Conservation (phyloP, 2,113 vertebrate genomes). For the Carlito syrichta region DNA sequence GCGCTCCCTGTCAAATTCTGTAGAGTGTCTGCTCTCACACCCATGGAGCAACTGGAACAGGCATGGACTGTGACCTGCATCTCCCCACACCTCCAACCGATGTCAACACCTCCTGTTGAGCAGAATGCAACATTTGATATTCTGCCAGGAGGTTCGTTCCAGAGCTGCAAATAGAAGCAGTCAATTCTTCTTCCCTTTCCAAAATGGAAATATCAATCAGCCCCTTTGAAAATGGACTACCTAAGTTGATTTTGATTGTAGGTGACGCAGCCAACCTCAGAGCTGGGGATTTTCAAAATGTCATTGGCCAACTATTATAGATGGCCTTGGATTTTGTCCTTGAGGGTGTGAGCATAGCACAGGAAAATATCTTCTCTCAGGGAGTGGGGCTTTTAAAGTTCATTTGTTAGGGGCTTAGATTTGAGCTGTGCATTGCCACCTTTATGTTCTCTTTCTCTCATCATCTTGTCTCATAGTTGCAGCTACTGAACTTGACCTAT, state of each 20-base stretch:
- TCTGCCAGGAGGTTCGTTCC: neutral
- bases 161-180: neutral
- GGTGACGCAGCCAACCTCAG: neutral
- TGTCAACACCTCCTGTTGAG: neutral
- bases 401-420: neutral
- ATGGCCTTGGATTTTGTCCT: constrained; percentile 28
- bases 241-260: constrained; percentile 19
- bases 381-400: neutral
- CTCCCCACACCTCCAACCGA: neutral
- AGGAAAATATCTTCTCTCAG: constrained; percentile 5
- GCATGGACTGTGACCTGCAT: neutral
- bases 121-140: neutral
- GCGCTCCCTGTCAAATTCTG: accelerated
- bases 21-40: neutral
- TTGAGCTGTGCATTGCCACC: neutral
- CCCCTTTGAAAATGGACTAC: constrained; percentile 21
- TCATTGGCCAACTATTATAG: neutral
- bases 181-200: neutral
- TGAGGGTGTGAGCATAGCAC: neutral
- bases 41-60: too few species aligned
- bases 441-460: neutral
- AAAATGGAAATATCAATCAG: constrained; percentile 4
- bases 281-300: neutral
- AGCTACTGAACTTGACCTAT: neutral
- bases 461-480: neutral